Evolutionary conservation across 92 coral and sea anemone genomes (phyloP).

Genomic region (Siderastrea siderea): DNA sequence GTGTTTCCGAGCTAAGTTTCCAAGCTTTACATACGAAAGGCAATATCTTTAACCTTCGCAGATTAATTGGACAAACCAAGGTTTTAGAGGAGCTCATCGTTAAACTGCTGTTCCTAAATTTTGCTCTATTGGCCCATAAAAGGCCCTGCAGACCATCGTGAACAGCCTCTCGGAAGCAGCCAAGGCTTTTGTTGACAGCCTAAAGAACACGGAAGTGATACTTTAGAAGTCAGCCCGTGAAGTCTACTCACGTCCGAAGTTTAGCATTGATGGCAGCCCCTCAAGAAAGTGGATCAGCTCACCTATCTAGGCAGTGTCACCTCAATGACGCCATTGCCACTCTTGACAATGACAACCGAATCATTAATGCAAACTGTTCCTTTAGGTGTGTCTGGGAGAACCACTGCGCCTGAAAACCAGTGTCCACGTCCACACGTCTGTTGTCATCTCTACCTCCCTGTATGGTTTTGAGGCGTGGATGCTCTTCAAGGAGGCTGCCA

Average conservation of each 20-base stretch:
- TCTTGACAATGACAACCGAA: constrained; percentile 22
- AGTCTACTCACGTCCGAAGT: constrained; percentile 5
- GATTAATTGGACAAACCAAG: constrained; percentile 17
- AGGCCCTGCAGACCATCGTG: not conserved
- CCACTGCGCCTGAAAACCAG: not conserved
- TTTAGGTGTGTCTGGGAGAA: constrained; percentile 24
- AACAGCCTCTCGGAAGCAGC: constrained; percentile 3
- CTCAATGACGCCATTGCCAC: constrained; percentile 15
- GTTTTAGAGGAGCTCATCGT: constrained; percentile 24
- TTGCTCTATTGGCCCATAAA: constrained; percentile 12
- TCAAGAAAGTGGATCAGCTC: constrained; percentile 6
- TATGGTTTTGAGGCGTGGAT: not conserved
- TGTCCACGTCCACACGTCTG: constrained; percentile 18
- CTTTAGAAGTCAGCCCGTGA: constrained; percentile 21
- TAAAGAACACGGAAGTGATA: constrained; percentile 29
- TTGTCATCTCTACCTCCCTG: constrained; percentile 17
- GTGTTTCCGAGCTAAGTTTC: no score
- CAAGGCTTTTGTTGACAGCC: constrained; percentile 21
- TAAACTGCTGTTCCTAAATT: constrained; percentile 27
- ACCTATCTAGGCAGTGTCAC: constrained; percentile 43
- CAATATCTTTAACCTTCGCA: constrained; percentile 29
- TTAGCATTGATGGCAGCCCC: not conserved
- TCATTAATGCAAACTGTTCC: constrained; percentile 33
- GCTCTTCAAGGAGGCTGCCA: not conserved
- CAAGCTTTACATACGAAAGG: not conserved